Base-by-base conservation (phyloP, 2,797 vertebrate genomes). In the Benthosema pterotum region DNA sequence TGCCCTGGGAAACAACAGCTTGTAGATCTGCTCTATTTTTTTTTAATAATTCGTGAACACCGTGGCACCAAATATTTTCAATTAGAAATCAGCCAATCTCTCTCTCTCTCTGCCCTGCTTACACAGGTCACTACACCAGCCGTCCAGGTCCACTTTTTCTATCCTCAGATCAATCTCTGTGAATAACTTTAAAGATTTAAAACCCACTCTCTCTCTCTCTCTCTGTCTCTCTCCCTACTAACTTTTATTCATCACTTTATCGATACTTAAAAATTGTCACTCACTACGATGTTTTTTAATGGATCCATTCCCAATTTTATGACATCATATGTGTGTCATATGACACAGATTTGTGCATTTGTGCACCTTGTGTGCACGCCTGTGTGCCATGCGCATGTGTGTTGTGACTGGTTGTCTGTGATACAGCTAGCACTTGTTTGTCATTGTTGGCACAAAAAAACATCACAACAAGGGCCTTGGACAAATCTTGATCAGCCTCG, bases 371-470 rank as follows among this genome's bases (percentile, higher is more conserved):
- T 17, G n/a, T 2, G 5, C 12, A 15, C 32, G 45, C 9, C 15
- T 49, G 22, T 32, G 18, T 18, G n/a, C n/a, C n/a, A n/a, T 14
- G 43, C 18, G 45, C 25, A 17, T 56, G 58, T 4, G 25, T 47
- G 17, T 50, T 25, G 12, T 3, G 5, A 6, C 15, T 72, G 78
- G 91, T 90, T 91, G 89, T 79, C 81, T 88, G 80, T 82, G 83
- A 88, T 89, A 91, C 89, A 91, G 86, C 79, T 86, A 89, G 78
- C 86, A 84, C 72, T 80, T 90, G 87, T 89, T 89, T 85, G 84
- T 74, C 69, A 91, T 87, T 90, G 88, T 91, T 92, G 80, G 84
- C 80, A n/a, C n/a, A n/a, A n/a, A n/a, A 88, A 83, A 92, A 38
- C 92, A 89, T 82, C 79, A 79, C 80, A 91, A 91, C 87, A 91